phyloP scores from a whole-genome alignment of 2,888 invertebrate species.

The Nymphalis c-album region DNA sequence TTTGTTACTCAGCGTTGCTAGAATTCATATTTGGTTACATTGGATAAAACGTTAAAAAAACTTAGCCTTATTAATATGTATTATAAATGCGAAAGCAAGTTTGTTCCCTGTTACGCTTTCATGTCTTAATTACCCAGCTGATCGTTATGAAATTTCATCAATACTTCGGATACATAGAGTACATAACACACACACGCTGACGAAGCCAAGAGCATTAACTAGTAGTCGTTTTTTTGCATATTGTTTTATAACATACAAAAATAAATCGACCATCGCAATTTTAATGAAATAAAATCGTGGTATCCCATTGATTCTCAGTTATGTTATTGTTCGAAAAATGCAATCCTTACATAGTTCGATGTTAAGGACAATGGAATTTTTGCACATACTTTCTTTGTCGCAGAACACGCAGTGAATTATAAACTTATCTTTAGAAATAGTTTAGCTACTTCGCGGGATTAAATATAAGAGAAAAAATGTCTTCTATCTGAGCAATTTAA shows the following conservation, averaged over 20 bases:
- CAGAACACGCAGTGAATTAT: not conserved
- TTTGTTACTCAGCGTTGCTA: no score
- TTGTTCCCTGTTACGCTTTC: no score
- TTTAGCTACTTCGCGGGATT: not conserved
- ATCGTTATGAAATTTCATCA: no score
- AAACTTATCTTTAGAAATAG: conserved; percentile 7
- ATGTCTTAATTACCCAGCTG: no score
- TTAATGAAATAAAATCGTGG: not conserved
- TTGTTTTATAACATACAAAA: not conserved
- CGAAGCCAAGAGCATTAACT: no score
- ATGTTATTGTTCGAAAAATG: conserved; percentile 3
- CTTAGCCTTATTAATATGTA: no score
- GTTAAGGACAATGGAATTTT: conserved; percentile 2
- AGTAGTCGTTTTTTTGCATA: not conserved
- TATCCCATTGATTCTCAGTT: not conserved
- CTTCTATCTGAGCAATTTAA: no score
- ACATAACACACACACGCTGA: no score
- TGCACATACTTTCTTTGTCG: not conserved
- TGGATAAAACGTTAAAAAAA: no score
- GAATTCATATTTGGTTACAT: no score
- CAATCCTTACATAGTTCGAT: not conserved
- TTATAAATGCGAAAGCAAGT: no score
- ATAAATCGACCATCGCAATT: not conserved
- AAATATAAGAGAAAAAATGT: not conserved
- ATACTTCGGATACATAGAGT: no score